Evolutionary conservation across 2,797 vertebrate genomes (phyloP).

Genomic region (Lindbergichthys nudifrons): DNA sequence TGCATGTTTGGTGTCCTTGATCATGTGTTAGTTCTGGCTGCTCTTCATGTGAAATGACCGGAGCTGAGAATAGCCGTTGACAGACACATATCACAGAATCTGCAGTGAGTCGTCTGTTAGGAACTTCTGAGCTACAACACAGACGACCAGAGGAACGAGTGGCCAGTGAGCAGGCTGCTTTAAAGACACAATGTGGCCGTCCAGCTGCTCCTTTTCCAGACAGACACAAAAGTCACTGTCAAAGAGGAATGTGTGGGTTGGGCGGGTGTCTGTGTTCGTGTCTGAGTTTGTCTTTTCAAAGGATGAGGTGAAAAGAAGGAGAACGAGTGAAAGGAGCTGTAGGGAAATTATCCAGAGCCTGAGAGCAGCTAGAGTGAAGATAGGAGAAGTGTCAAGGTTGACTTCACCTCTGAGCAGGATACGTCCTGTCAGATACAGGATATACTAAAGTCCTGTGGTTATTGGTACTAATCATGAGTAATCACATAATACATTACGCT

Average conservation of each 20-base stretch:
- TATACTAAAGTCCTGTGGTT: conserved; percentile 51
- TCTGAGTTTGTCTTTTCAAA: conserved; percentile 66
- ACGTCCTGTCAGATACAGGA: conserved; percentile 41
- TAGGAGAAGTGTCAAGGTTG: conserved; percentile 26
- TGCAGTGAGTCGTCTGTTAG: conserved; percentile 44
- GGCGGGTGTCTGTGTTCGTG: conserved; percentile 61
- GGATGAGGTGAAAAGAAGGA: conserved; percentile 17
- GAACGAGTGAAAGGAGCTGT: conserved; percentile 4
- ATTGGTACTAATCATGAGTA: conserved; percentile 38
- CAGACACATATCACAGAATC: conserved; percentile 35
- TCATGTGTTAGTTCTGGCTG: conserved; percentile 15
- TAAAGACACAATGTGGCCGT: conserved; percentile 63
- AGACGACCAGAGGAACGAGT: conserved; percentile 67
- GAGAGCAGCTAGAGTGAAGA: conserved; percentile 23
- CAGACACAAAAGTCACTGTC: conserved; percentile 71
- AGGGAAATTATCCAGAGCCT: conserved; percentile 5
- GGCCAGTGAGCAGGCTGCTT: conserved; percentile 44
- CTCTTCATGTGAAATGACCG: conserved; percentile 22
- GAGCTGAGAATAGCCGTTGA: conserved; percentile 19
- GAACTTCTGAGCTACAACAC: conserved; percentile 65
- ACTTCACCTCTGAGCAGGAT: conserved; percentile 27
- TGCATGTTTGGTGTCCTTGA: background rate
- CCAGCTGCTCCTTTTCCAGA: conserved; percentile 73
- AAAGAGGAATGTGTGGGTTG: conserved; percentile 73
- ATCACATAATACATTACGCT: conserved; percentile 34